A percentile compares a stretch with the other conserved stretches of the same genome.
These are phyloP conservation scores for Radopholus similis DNA, from an alignment of 1,140 invertebrate species.

Conservation along the genomic window DNA sequence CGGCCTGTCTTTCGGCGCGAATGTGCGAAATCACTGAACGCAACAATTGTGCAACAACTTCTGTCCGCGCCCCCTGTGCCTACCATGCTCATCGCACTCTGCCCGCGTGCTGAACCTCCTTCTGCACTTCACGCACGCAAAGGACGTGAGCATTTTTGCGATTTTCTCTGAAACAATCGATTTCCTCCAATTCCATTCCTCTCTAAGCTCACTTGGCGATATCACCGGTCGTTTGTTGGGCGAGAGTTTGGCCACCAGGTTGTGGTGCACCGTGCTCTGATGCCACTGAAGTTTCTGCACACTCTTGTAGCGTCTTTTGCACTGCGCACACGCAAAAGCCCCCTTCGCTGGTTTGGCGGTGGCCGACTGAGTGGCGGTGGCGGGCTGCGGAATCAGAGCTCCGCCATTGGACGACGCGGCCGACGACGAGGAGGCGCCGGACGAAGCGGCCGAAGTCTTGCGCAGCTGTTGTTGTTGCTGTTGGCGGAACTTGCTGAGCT, in stretches of 20 bases:
- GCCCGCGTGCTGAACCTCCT: conserved; percentile 16
- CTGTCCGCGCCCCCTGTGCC: background rate
- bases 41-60: background rate
- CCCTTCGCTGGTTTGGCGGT: background rate
- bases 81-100: conserved; percentile 20
- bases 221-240: conserved; percentile 25
- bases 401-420: conserved; percentile 11
- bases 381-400: background rate
- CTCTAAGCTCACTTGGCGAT: conserved; percentile 27
- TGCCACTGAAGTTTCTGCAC: conserved; percentile 17
- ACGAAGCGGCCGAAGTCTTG: background rate
- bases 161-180: conserved; percentile 27
- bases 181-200: background rate
- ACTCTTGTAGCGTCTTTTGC: conserved; percentile 20
- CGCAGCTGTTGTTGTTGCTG: background rate
- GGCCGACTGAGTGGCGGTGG: background rate
- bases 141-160: conserved; percentile 23
- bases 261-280: conserved; percentile 18
- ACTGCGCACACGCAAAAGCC: conserved; percentile 8
- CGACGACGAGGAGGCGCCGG: background rate
- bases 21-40: conserved; percentile 2
- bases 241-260: conserved; percentile 27
- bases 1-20: background rate
- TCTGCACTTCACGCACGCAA: conserved; percentile 28
- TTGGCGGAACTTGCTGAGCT: background rate